phyloP scores from a whole-genome alignment of 2,888 invertebrate species.

The Agapostemon virescens region DNA sequence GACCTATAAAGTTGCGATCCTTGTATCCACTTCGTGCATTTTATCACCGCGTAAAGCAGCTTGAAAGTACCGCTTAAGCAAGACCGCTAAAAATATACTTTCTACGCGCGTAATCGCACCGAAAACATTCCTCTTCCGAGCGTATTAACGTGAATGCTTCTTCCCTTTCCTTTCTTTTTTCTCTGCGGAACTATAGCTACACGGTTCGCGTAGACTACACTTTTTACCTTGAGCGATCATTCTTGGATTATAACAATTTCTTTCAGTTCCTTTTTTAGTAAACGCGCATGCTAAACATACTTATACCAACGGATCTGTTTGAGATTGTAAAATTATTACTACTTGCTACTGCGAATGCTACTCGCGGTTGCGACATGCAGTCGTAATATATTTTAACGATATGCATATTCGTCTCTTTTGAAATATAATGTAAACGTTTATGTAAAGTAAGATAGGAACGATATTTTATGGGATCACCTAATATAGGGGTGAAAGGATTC shows the following conservation, averaged over 20 bases:
- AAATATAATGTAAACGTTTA: too few species aligned
- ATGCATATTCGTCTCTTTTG: too few species aligned
- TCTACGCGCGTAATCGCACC: not conserved
- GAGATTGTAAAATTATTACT: too few species aligned
- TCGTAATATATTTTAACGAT: too few species aligned
- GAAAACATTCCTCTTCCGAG: not conserved
- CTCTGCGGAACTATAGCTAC: not conserved
- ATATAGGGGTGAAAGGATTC: too few species aligned
- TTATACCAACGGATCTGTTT: too few species aligned
- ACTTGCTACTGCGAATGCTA: too few species aligned
- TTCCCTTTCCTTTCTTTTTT: not conserved
- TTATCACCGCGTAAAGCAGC: slow-evolving; percentile 2
- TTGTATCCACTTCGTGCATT: slow-evolving; percentile 9
- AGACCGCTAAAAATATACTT: not conserved
- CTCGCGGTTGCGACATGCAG: too few species aligned
- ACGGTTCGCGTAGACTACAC: not conserved
- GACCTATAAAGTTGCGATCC: not conserved
- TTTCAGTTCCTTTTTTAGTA: too few species aligned
- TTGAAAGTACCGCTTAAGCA: slow-evolving; percentile 7
- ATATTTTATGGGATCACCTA: too few species aligned
- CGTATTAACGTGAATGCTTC: not conserved
- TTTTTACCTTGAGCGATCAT: not conserved
- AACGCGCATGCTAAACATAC: too few species aligned
- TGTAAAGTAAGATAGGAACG: too few species aligned
- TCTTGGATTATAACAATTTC: not conserved